These are phyloP conservation scores for Gnathochromis pfefferi DNA, from an alignment of 2,113 vertebrate species.

Conservation along the genomic window DNA sequence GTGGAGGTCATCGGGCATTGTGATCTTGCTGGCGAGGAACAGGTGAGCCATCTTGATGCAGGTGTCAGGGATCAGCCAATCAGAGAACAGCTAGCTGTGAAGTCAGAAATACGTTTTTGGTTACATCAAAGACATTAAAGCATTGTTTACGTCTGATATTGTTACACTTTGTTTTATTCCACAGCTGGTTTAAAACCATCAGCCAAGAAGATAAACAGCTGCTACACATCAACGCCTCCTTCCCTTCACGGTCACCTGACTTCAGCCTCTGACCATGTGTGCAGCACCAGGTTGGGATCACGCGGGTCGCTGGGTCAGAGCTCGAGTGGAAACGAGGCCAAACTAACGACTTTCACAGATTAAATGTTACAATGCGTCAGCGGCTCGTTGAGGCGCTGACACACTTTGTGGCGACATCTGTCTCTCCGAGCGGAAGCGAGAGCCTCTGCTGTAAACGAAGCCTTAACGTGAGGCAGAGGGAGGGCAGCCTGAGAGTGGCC, in stretches of 20 bases:
- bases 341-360: not conserved
- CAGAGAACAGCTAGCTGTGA: constrained; percentile 15
- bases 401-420: not conserved
- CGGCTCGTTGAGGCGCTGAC: not conserved
- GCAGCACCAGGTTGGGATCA: not conserved
- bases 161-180: not conserved
- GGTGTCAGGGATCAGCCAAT: constrained; percentile 11
- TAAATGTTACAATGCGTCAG: not conserved
- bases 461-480: not conserved
- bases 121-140: not conserved
- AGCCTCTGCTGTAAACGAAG: not conserved
- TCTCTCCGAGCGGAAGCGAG: not conserved
- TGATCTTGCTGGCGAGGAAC: constrained; percentile 45
- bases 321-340: not conserved
- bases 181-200: not conserved
- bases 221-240: not conserved
- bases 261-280: not conserved
- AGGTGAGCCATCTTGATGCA: constrained; percentile 44
- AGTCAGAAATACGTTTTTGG: not conserved
- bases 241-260: not conserved
- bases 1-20: constrained; percentile 75
- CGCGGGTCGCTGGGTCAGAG: not conserved
- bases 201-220: not conserved
- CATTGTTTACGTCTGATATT: not conserved
- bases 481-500: not conserved